Percentiles rank a stretch among this genome's conserved stretches.
Evolutionary conservation across 2,113 vertebrate species (phyloP).

Genomic region (Hemiscyllium ocellatum): DNA sequence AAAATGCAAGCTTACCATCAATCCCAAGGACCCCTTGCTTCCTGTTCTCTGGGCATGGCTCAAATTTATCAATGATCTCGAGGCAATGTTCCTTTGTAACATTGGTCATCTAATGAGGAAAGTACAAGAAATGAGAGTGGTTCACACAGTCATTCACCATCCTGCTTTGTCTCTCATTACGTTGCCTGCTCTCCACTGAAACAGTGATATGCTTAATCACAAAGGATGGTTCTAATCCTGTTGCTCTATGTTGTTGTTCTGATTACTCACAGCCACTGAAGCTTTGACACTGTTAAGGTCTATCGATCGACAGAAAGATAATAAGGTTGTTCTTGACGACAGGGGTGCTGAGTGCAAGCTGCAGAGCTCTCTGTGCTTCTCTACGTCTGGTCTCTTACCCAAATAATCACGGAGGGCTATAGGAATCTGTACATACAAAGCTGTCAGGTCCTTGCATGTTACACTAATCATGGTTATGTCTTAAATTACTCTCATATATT

Average conservation of each 20-base stretch:
- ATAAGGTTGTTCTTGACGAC: slow-evolving; percentile 44
- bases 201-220: slow-evolving; percentile 44
- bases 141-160: neutral
- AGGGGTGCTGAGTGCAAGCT: slow-evolving; percentile 40
- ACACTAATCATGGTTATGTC: neutral
- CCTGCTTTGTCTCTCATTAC: slow-evolving; percentile 16
- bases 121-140: slow-evolving; percentile 11
- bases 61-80: slow-evolving; percentile 83
- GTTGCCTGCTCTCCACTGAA: slow-evolving; percentile 40
- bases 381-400: neutral
- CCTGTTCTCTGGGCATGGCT: slow-evolving; percentile 85
- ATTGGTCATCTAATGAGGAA: slow-evolving; percentile 67
- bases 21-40: slow-evolving; percentile 79
- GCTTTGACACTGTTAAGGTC: neutral
- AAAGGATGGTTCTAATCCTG: slow-evolving; percentile 47
- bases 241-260: slow-evolving; percentile 52
- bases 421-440: neutral
- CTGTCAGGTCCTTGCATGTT: too few species aligned
- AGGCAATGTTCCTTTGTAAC: slow-evolving; percentile 79
- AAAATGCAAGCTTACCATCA: slow-evolving; percentile 67
- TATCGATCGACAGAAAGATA: slow-evolving; percentile 36
- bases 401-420: neutral
- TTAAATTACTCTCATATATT: neutral
- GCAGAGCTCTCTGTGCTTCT: neutral
- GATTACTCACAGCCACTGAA: slow-evolving; percentile 6